Percentiles rank a stretch among this genome's conserved stretches.
Conservation (phyloP, 2,797 vertebrate genomes). For the Podarcis siculus region DNA sequence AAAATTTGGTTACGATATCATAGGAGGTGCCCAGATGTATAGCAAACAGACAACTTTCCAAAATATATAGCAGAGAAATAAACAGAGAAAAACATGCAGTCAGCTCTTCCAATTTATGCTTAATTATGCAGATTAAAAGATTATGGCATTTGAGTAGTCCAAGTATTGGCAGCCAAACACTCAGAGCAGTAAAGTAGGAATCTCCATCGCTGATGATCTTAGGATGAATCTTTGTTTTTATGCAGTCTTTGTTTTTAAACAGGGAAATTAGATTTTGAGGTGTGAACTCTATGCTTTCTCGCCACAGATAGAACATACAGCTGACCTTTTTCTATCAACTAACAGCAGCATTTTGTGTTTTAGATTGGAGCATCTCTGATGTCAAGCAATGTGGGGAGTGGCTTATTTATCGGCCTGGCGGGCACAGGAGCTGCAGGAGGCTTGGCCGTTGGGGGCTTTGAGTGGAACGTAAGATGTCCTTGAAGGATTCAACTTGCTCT, state of each 20-base stretch:
- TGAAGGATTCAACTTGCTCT: neutral
- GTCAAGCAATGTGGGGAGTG: conserved; percentile 96
- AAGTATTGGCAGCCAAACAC: neutral
- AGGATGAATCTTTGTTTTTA: neutral
- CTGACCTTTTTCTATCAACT: neutral
- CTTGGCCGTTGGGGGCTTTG: conserved; percentile 92
- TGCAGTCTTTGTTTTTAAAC: neutral
- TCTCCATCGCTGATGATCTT: neutral
- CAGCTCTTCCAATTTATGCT: neutral
- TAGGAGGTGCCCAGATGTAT: too few relatives aligned
- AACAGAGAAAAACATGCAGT: neutral
- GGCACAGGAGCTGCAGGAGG: conserved; percentile 93
- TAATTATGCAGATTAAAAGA: neutral
- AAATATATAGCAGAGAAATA: neutral
- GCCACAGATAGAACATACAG: neutral
- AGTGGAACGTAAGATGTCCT: conserved; percentile 88
- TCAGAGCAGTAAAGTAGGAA: too few relatives aligned
- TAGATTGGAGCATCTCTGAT: conserved; percentile 96
- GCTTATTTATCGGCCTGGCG: conserved; percentile 90
- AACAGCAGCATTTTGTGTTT: conserved; percentile 23
- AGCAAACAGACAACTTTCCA: too few relatives aligned
- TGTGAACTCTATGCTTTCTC: neutral
- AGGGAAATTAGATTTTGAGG: neutral
- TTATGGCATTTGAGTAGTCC: neutral
- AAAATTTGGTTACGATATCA: too few relatives aligned